Percentiles rank a stretch among this genome's conserved stretches.
These are phyloP conservation scores for Alcedo quadribrachys DNA, from an alignment of 2,797 vertebrate genomes.

Conservation along the genomic window DNA sequence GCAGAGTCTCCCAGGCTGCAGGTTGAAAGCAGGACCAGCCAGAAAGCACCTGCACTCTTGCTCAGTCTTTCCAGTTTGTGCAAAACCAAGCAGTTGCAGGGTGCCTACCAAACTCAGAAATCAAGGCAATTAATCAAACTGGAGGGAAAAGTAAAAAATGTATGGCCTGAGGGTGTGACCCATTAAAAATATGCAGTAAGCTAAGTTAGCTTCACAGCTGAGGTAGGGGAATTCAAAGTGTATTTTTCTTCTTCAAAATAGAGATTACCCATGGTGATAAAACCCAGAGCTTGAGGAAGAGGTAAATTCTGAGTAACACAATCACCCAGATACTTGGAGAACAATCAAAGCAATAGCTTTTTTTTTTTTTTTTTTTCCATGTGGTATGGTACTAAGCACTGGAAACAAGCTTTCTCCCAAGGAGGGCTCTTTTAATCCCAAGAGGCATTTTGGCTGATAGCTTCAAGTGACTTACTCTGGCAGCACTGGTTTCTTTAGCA, in stretches of 20 bases:
- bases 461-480: not conserved
- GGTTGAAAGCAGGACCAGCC: not conserved
- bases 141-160: not conserved
- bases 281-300: not conserved
- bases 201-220: not conserved
- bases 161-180: not conserved
- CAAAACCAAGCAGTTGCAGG: not conserved
- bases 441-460: not conserved
- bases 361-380: too few species aligned
- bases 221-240: not conserved
- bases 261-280: not conserved
- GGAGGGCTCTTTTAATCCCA: not conserved
- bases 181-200: not conserved
- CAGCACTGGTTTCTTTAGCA: not conserved
- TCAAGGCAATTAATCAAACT: not conserved
- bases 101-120: not conserved
- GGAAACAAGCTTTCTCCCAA: not conserved
- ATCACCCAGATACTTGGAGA: not conserved
- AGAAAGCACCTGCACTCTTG: not conserved
- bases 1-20: not conserved
- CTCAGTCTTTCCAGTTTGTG: not conserved
- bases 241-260: not conserved
- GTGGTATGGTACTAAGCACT: not conserved
- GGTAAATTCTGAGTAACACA: not conserved
- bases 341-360: not conserved